These are phyloP conservation scores for Ictalurus punctatus DNA, from an alignment of 2,113 vertebrate species.

Conservation along the genomic window DNA sequence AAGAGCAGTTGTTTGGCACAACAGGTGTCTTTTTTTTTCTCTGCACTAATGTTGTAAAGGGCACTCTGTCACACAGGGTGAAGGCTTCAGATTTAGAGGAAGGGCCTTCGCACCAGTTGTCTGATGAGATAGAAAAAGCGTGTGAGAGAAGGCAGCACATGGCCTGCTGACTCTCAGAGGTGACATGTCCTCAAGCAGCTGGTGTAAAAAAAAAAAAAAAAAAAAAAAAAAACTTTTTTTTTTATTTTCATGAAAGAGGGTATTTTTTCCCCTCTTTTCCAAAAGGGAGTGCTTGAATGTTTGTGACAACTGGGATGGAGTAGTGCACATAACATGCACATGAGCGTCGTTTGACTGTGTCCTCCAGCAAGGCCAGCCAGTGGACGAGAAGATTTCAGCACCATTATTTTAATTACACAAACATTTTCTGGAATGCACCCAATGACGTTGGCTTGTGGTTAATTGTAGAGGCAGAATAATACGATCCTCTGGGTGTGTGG, in stretches of 20 bases:
- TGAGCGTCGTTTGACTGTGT: not conserved
- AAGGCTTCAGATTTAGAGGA: constrained; percentile 77
- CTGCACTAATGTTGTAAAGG: constrained; percentile 80
- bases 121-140: constrained; percentile 67
- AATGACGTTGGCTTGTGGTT: constrained; percentile 29
- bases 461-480: constrained; percentile 37
- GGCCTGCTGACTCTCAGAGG: constrained; percentile 83
- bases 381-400: not conserved
- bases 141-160: constrained; percentile 62
- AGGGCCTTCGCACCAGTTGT: constrained; percentile 90
- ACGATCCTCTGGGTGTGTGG: constrained; percentile 1
- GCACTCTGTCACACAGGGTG: constrained; percentile 73
- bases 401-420: constrained; percentile 30
- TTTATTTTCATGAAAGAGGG: constrained; percentile 37
- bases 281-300: constrained; percentile 73
- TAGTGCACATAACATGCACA: constrained; percentile 54
- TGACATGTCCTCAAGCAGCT: constrained; percentile 83
- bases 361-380: constrained; percentile 33
- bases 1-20: constrained; percentile 84
- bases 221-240: not conserved
- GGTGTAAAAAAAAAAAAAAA: constrained; percentile 48
- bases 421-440: constrained; percentile 21
- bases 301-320: constrained; percentile 68
- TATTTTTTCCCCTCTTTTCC: constrained; percentile 64
- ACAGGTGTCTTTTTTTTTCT: constrained; percentile 83